Evolutionary conservation across 2,113 vertebrate genomes (phyloP).

Genomic region (Apodemus sylvaticus): DNA sequence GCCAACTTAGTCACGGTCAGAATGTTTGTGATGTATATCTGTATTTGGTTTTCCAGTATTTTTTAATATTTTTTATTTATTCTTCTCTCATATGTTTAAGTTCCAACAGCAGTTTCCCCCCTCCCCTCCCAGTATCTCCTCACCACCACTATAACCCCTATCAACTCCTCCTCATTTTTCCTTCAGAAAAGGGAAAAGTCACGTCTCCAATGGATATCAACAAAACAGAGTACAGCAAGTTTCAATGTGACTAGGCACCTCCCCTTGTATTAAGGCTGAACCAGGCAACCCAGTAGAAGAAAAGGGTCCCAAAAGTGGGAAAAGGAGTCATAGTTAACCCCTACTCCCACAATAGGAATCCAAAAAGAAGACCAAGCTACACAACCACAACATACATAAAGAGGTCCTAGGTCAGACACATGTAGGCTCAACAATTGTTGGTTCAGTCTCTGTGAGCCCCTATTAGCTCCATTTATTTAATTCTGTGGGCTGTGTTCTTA

Average conservation of each 20-base stretch:
- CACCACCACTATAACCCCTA: background rate
- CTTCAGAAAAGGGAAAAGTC: background rate
- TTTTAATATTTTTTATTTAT: background rate
- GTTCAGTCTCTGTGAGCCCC: background rate
- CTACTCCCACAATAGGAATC: background rate
- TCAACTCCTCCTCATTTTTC: background rate
- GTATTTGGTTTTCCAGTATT: background rate
- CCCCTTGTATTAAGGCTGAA: background rate
- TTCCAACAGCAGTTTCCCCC: background rate
- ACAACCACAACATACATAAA: background rate
- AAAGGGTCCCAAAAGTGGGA: background rate
- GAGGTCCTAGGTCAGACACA: background rate
- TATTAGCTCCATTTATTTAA: background rate
- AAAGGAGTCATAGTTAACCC: background rate
- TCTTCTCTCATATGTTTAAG: background rate
- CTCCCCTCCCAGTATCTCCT: background rate
- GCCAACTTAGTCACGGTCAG: background rate
- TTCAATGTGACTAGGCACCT: background rate
- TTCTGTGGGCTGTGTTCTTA: background rate
- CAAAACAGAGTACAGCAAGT: background rate
- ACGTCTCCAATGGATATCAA: background rate
- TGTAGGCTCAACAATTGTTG: background rate
- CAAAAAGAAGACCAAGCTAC: background rate
- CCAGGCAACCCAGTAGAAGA: background rate
- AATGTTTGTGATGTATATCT: background rate